phyloP scores from a whole-genome alignment of 2,888 invertebrate genomes.

The Patella ulyssiponensis region DNA sequence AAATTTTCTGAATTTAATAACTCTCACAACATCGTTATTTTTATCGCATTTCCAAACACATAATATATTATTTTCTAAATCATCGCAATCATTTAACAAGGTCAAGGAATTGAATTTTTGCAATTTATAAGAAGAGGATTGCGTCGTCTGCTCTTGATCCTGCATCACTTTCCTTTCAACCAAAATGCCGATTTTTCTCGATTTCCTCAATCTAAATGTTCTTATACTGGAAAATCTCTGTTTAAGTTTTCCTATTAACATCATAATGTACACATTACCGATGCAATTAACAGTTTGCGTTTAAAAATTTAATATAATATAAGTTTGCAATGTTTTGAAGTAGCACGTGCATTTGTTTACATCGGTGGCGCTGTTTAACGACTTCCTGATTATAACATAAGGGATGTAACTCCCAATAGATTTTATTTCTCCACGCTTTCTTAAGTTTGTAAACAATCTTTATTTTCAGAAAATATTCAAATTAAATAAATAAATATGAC shows the following conservation, averaged over 20 bases:
- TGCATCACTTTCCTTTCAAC: background rate
- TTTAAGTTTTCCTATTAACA: background rate
- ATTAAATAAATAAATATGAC: background rate
- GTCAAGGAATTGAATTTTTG: too few relatives aligned
- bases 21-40: background rate
- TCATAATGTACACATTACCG: background rate
- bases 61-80: background rate
- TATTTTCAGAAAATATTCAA: too few relatives aligned
- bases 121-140: too few relatives aligned
- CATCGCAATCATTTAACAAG: background rate
- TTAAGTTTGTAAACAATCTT: too few relatives aligned
- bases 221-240: background rate
- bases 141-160: background rate
- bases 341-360: too few relatives aligned
- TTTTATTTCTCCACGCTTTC: too few relatives aligned
- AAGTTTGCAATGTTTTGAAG: too few relatives aligned
- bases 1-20: background rate
- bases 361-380: too few relatives aligned
- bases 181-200: background rate
- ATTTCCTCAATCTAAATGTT: background rate
- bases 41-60: background rate
- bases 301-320: too few relatives aligned
- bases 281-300: too few relatives aligned
- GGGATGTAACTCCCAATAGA: too few relatives aligned
- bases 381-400: too few relatives aligned